These are phyloP conservation scores for Gambusia affinis DNA, from an alignment of 2,113 vertebrate species.

Conservation along the genomic window DNA sequence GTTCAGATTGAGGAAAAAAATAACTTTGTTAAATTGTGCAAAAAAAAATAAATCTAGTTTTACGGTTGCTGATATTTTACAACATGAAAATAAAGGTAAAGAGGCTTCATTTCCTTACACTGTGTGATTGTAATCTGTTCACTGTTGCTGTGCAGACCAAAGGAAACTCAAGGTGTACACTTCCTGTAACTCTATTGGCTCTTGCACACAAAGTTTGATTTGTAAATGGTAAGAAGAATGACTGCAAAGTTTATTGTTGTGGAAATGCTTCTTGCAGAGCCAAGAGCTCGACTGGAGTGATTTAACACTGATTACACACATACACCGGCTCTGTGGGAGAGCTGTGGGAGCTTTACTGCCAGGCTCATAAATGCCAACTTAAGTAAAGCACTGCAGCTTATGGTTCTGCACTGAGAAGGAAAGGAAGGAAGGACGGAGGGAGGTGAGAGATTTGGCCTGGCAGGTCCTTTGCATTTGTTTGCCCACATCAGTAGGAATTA, in stretches of 20 bases:
- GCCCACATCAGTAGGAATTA: conserved; percentile 44
- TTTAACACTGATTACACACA: conserved; percentile 56
- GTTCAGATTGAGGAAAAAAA: background rate
- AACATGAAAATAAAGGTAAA: background rate
- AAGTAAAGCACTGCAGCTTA: conserved; percentile 57
- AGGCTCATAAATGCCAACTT: conserved; percentile 62
- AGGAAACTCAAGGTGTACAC: background rate
- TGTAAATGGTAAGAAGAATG: conserved; percentile 39
- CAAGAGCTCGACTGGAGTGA: conserved; percentile 47
- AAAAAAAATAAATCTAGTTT: background rate
- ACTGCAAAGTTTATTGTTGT: conserved; percentile 27
- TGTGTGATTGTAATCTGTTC: background rate
- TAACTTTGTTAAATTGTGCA: background rate
- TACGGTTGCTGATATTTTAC: background rate
- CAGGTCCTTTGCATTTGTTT: conserved; percentile 44
- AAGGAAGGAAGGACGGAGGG: background rate
- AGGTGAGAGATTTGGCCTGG: conserved; percentile 19
- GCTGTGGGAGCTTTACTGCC: conserved; percentile 40
- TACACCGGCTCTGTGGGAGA: conserved; percentile 4
- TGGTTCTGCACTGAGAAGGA: conserved; percentile 26
- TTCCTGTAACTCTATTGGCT: conserved; percentile 1
- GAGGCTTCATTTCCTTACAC: background rate
- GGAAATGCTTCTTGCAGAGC: conserved; percentile 30
- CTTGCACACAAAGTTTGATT: conserved; percentile 22
- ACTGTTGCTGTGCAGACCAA: background rate